Conservation (phyloP, 2,797 vertebrate genomes). For the Xenops minutus region DNA sequence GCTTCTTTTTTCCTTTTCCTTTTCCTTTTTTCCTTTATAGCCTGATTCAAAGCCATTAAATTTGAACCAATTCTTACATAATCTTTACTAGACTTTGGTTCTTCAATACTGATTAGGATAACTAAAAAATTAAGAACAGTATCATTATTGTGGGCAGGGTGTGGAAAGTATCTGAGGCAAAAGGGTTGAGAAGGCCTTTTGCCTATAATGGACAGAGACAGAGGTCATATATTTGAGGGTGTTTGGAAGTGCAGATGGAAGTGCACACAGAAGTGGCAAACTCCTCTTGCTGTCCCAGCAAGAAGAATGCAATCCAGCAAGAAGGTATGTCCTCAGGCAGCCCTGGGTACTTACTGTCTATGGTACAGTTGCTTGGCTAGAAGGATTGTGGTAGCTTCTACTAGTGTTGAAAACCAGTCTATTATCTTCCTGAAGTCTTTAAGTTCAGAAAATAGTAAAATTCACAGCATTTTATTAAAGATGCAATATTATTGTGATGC, state of each 20-base stretch:
- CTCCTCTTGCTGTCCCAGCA: background rate
- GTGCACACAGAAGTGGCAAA: background rate
- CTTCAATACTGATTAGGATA: background rate
- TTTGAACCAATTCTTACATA: background rate
- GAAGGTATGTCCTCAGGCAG: background rate
- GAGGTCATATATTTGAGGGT: background rate
- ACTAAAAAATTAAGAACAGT: background rate
- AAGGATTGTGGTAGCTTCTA: background rate
- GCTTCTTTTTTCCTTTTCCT: background rate
- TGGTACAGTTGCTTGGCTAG: background rate
- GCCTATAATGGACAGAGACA: background rate
- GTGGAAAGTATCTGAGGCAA: background rate
- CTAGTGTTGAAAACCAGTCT: background rate
- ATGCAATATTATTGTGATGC: background rate
- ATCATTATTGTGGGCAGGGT: background rate
- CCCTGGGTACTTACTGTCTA: background rate
- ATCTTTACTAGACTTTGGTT: background rate
- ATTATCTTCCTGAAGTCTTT: background rate
- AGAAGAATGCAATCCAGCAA: no score
- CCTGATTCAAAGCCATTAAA: background rate
- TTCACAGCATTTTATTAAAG: background rate
- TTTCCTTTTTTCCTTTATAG: background rate
- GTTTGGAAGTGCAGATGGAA: background rate
- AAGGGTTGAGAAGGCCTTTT: background rate
- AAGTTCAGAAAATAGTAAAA: background rate